Evolutionary conservation across 2,797 vertebrate genomes (phyloP), one percentile per base, ranked within the genome.

Genomic region (Dendrocincla tyrannina): DNA sequence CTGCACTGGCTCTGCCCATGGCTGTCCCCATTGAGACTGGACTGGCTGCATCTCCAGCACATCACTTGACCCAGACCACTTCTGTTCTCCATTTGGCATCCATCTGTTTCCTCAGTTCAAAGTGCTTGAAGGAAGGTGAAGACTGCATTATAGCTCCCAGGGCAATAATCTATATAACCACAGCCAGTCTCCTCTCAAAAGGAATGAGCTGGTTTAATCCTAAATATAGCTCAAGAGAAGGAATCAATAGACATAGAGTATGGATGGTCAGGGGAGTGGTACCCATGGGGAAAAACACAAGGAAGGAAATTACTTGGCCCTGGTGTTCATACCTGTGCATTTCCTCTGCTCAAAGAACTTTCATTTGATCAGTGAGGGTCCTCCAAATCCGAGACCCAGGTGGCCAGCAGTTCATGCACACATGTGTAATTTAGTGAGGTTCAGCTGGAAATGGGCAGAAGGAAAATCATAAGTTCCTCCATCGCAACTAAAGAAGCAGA

Each of bases 91-190:
- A 93, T 96, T 97, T 95, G 95, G 94, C 89, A 95, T 66, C 89
- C 91, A 66, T 95, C 77, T 95, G 95, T 95, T 97, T 95, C 83
- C 85, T 86, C 73, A 90, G 88, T 95, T 97, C 94, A 90, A 95
- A 97, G 93, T 91, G 55, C 85, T 81, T 81, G 64, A 90, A 94
- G 42, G 50, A 91, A 91, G 85, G 93, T 93, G 80, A 86, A 86
- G 66, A 75, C 93, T 88, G 66, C 46, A 75, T 91, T 91, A 89
- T 62, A 95, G 80, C 46, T 85, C 85, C 55, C 83, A 69, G 66
- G 85, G 50, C 76, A 95, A 86, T 88, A 88, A 88, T 55, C 73
- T 75, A 0, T 76, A 42, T 89, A 95, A 89, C 59, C 47, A 86
- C 91, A 91, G 46, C 14, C 73, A 81, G 66, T 52, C 63, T 95